phyloP scores from a whole-genome alignment of 2,113 vertebrate genomes.

The Sapajus apella region DNA sequence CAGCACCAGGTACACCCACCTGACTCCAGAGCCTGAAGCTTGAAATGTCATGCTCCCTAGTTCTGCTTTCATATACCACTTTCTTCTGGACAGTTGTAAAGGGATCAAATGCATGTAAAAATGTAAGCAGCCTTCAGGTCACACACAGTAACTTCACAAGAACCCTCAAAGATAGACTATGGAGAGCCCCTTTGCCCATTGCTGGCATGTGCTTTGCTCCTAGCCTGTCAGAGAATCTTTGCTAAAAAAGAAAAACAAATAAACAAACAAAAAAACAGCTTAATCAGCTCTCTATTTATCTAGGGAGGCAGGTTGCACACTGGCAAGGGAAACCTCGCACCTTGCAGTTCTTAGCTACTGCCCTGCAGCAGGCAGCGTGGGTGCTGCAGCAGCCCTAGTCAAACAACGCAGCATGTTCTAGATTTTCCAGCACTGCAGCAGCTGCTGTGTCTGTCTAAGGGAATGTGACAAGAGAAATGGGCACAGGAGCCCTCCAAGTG shows the following conservation, averaged over 20 bases:
- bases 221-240: not conserved
- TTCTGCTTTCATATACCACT: not conserved
- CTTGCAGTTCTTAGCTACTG: fast-evolving
- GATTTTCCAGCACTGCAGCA: not conserved
- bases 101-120: not conserved
- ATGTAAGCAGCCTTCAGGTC: not conserved
- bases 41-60: fast-evolving
- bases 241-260: no score
- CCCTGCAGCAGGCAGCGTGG: not conserved
- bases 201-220: not conserved
- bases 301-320: not conserved
- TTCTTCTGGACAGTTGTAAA: not conserved
- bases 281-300: not conserved
- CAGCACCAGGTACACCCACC: not conserved
- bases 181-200: not conserved
- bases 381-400: fast-evolving
- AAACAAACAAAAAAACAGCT: not conserved
- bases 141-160: not conserved
- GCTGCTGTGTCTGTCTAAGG: not conserved
- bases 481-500: not conserved
- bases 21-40: not conserved
- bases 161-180: not conserved
- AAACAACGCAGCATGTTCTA: not conserved
- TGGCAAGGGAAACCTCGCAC: not conserved
- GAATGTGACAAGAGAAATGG: not conserved